Evolutionary conservation across 2,888 invertebrate genomes (phyloP), one percentile per base, ranked within the genome.

Genomic region (Drosophila borborema): DNA sequence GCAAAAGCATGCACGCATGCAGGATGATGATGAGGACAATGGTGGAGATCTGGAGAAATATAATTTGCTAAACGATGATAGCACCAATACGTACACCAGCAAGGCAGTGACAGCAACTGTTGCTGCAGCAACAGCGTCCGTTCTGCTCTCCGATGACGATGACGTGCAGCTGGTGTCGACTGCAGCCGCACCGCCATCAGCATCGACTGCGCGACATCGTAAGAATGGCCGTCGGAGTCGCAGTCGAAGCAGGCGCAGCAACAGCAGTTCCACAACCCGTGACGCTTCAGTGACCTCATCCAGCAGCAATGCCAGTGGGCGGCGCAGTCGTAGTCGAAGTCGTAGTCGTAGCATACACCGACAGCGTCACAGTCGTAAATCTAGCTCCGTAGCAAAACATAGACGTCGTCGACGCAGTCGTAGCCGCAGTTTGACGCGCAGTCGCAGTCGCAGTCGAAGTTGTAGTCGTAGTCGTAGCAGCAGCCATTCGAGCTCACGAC

Each of bases 71-170:
- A 85, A 85, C 45, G 85, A 85, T 20, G 85, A 85, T 34, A 85
- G 85, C 71, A 85, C 89, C 48, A 85, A 89, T 43, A 85, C 86
- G 20, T 85, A 63, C 41, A 85, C 76, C 31, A 81, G 72, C 60
- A 84, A 84, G 40, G 54, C 58, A 12, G 59, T 6, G 28, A 28
- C 54, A n/a, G 38, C 56, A 0, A 53, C 55, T 0, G 48, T 40
- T 16, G 48, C 43, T n/a, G 45, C 63, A 12, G 40, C 61, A 53
- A 60, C 49, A 8, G 46, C 46, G 2, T 53, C 85, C 20, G 87
- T 91, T 10, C 72, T 86, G 10, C 80, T 90, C 1, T 91, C 91
- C 48, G 89, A 90, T 53, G 91, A 88, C 64, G 91, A 91, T 40
- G 92, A 90, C 67, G 91, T 91, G 31, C 85, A 91, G 65, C 12